These are phyloP conservation scores for Todiramphus saurophagus DNA, from an alignment of 2,113 vertebrate genomes.

Conservation along the genomic window DNA sequence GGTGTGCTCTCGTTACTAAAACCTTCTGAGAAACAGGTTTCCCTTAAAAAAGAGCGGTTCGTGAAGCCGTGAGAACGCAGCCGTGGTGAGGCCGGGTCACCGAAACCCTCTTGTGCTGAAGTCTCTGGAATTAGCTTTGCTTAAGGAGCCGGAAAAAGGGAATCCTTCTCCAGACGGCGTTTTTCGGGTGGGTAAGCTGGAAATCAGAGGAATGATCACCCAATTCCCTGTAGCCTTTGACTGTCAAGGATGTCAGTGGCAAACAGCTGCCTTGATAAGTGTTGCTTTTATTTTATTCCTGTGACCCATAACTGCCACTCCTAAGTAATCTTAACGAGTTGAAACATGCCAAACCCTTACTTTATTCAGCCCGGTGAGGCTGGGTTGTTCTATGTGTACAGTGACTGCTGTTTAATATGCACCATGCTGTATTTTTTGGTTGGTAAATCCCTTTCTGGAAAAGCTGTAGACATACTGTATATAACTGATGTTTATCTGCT, in stretches of 20 bases:
- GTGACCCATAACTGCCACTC: not conserved
- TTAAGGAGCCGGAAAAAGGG: not conserved
- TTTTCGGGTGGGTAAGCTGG: not conserved
- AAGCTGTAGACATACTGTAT: not conserved
- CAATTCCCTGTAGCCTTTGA: accelerated
- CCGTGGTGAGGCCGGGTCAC: accelerated
- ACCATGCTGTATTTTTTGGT: accelerated
- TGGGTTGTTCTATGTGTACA: not conserved
- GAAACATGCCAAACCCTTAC: not conserved
- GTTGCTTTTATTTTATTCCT: not conserved
- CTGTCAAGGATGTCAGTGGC: accelerated
- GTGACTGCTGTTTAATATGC: not conserved
- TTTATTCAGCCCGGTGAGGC: not conserved
- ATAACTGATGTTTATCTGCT: not conserved
- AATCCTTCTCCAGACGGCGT: not conserved
- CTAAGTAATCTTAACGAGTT: not conserved
- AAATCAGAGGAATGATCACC: accelerated
- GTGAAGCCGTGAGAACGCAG: not conserved
- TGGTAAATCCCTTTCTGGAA: not conserved
- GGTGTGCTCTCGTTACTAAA: not conserved
- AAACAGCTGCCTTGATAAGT: not conserved
- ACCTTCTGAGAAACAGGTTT: not conserved
- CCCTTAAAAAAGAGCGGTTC: accelerated
- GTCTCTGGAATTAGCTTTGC: too few species aligned
- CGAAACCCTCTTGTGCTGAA: accelerated